phyloP scores from a whole-genome alignment of 2,797 vertebrate genomes.

The Tokudaia muenninki region DNA sequence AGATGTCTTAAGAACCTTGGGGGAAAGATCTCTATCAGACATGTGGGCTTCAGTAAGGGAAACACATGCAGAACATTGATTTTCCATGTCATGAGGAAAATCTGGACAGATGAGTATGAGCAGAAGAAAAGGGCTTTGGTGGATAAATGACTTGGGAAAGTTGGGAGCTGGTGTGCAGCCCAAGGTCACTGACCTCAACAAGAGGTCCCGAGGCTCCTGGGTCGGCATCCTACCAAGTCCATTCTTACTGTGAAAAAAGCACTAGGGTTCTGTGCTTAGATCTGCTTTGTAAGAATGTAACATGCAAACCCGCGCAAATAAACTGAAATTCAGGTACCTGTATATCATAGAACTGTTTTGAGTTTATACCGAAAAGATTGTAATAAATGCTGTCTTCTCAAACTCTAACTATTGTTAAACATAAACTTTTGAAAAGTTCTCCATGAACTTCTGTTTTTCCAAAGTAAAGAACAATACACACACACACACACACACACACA shows the following conservation, averaged over 20 bases:
- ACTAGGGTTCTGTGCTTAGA: not conserved
- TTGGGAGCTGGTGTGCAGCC: conserved; percentile 74
- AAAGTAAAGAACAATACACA: conserved; percentile 17
- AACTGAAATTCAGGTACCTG: conserved; percentile 2
- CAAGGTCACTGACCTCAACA: conserved; percentile 80
- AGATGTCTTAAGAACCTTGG: conserved; percentile 57
- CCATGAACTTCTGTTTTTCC: not conserved
- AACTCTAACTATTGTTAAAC: not conserved
- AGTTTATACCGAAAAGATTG: not conserved
- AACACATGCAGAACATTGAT: conserved; percentile 73
- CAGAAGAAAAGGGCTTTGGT: conserved; percentile 68
- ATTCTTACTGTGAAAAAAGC: conserved; percentile 74
- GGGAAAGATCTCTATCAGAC: conserved; percentile 14
- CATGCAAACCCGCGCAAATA: not conserved
- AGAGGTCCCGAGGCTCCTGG: conserved; percentile 78
- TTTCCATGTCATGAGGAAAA: conserved; percentile 74
- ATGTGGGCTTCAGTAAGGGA: conserved; percentile 47
- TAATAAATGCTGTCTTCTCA: not conserved
- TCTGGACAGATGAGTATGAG: conserved; percentile 79
- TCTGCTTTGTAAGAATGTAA: not conserved
- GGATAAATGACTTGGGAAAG: conserved; percentile 80
- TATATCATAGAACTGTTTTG: conserved; percentile 53
- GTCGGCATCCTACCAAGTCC: conserved; percentile 81
- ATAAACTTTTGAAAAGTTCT: conserved; percentile 51
- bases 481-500: not conserved